Evolutionary conservation across 2,113 vertebrate genomes (phyloP).

Genomic region (Neoarius graeffei): DNA sequence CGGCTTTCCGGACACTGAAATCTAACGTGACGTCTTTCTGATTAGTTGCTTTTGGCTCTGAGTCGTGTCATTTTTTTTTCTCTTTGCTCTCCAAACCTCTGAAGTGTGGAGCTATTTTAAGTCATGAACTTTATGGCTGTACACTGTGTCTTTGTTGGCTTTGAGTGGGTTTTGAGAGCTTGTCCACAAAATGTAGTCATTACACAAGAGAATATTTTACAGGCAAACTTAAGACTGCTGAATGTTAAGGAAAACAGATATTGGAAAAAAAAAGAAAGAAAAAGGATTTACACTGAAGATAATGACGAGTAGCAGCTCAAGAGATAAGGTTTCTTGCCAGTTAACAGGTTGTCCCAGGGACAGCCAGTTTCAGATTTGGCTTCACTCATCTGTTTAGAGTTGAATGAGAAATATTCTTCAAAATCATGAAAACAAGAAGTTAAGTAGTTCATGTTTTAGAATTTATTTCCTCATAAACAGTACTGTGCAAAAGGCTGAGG

Average conservation of each 20-base stretch:
- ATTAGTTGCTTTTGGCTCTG: slow-evolving; percentile 65
- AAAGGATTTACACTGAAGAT: not conserved
- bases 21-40: slow-evolving; percentile 56
- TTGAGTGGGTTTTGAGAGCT: slow-evolving; percentile 7
- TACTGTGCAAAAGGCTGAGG: too few relatives aligned
- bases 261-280: not conserved
- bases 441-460: not conserved
- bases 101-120: slow-evolving; percentile 39
- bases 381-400: not conserved
- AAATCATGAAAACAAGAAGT: not conserved
- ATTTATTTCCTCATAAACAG: too few relatives aligned
- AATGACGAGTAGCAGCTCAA: not conserved
- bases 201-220: not conserved
- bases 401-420: not conserved
- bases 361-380: not conserved
- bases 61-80: slow-evolving; percentile 48
- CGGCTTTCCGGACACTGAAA: slow-evolving; percentile 52
- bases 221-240: not conserved
- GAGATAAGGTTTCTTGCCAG: not conserved
- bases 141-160: slow-evolving; percentile 33
- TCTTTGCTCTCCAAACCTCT: slow-evolving; percentile 46
- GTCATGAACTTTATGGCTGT: slow-evolving; percentile 25
- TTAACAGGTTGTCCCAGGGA: not conserved
- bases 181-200: not conserved
- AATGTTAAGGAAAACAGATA: not conserved